These are phyloP conservation scores for Monomorium pharaonis DNA, from an alignment of 1,140 invertebrate species.

Conservation along the genomic window DNA sequence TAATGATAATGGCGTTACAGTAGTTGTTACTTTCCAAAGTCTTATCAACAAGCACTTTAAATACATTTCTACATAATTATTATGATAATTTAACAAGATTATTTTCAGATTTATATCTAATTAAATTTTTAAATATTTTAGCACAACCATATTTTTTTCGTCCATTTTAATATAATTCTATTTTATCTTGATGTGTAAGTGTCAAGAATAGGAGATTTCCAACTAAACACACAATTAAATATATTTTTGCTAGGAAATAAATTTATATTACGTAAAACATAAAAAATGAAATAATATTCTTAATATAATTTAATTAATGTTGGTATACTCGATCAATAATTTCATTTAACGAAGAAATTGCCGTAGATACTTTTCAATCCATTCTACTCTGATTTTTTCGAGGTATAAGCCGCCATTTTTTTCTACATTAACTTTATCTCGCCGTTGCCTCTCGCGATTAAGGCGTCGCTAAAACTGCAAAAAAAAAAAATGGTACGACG, in stretches of 20 bases:
- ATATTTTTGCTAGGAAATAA: neutral
- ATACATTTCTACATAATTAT: no score
- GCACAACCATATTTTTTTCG: no score
- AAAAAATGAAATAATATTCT: neutral
- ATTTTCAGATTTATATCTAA: neutral
- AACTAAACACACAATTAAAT: neutral
- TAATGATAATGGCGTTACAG: no score
- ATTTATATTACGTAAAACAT: neutral
- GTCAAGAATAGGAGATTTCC: neutral
- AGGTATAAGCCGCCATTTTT: neutral
- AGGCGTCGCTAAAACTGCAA: slow-evolving; percentile 26
- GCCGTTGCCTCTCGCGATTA: slow-evolving; percentile 33
- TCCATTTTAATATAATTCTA: neutral
- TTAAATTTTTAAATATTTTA: neutral
- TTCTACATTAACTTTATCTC: neutral
- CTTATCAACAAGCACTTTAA: no score
- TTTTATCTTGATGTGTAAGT: neutral
- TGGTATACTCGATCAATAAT: neutral
- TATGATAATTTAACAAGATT: no score
- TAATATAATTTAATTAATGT: neutral
- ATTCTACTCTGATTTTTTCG: neutral
- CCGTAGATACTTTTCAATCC: neutral
- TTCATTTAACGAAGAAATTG: neutral
- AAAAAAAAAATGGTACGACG: slow-evolving; percentile 25
- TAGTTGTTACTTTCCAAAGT: no score